Percentiles rank a stretch among this genome's conserved stretches.
phyloP scores from a whole-genome alignment of 2,797 vertebrate species.

The Strix occidentalis region DNA sequence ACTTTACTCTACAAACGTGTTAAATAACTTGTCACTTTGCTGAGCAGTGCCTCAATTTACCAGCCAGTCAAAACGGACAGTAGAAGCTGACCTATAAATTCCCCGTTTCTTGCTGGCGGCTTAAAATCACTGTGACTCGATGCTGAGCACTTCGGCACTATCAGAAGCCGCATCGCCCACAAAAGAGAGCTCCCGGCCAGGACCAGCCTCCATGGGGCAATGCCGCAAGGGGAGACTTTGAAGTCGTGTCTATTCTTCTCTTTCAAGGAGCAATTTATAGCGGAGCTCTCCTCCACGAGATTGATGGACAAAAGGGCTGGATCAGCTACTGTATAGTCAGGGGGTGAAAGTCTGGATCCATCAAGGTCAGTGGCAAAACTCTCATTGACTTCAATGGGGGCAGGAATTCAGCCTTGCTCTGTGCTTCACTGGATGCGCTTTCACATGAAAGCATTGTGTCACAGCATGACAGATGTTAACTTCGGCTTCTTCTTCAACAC shows the following conservation, averaged over 20 bases:
- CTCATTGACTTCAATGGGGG: background rate
- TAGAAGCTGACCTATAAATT: background rate
- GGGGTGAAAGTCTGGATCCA: background rate
- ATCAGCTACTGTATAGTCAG: background rate
- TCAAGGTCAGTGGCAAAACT: conserved; percentile 39
- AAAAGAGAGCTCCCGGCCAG: background rate
- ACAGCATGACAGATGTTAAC: background rate
- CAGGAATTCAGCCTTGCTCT: background rate
- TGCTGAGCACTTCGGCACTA: fast-evolving
- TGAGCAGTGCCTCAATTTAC: background rate
- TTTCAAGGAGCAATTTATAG: conserved; percentile 25
- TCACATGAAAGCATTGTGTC: background rate
- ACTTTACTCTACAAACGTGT: fast-evolving
- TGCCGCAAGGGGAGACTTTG: background rate
- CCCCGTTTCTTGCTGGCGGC: background rate
- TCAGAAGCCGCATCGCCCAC: fast-evolving
- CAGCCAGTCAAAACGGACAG: background rate
- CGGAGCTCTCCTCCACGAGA: background rate
- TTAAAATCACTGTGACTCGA: background rate
- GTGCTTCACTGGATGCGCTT: background rate
- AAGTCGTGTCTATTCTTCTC: background rate
- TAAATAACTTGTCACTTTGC: background rate
- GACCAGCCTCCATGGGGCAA: background rate
- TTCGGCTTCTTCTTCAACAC: background rate
- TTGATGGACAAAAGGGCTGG: conserved; percentile 24